phyloP scores from a whole-genome alignment of 2,113 vertebrate genomes.

The Prolemur simus region DNA sequence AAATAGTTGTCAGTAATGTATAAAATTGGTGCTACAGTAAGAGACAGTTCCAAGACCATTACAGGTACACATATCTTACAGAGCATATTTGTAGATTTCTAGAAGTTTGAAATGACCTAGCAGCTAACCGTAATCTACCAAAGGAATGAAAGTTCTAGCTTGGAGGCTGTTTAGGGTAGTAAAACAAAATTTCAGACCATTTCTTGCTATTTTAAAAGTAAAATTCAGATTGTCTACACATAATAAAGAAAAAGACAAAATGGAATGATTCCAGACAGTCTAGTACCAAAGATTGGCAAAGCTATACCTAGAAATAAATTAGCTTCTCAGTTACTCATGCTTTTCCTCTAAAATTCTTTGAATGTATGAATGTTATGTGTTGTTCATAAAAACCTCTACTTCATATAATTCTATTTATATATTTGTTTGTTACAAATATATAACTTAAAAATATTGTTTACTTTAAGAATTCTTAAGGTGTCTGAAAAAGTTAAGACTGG shows the following conservation, averaged over 20 bases:
- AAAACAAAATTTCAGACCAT: constrained; percentile 19
- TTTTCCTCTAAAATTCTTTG: constrained; percentile 43
- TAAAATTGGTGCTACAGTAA: constrained; percentile 84
- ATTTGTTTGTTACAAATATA: not conserved
- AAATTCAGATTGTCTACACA: constrained; percentile 40
- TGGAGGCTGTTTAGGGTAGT: not conserved
- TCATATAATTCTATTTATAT: constrained; percentile 32
- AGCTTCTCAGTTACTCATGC: not conserved
- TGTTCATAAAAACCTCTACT: constrained; percentile 13
- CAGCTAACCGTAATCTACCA: constrained; percentile 4
- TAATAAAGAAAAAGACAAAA: constrained; percentile 27
- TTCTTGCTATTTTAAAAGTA: constrained; percentile 56
- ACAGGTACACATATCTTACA: constrained; percentile 75
- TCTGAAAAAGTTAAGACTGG: constrained; percentile 43
- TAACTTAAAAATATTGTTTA: constrained; percentile 46
- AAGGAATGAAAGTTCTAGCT: constrained; percentile 29
- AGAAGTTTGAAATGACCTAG: constrained; percentile 9
- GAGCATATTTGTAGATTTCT: constrained; percentile 33
- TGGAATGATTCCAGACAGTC: constrained; percentile 30
- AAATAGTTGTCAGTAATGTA: constrained; percentile 94
- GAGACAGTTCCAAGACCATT: constrained; percentile 89
- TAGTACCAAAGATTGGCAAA: constrained; percentile 7
- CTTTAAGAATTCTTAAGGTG: not conserved
- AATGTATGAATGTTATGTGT: not conserved
- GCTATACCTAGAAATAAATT: constrained; percentile 27